These are phyloP conservation scores for Megalonaias nervosa DNA, from an alignment of 1,140 invertebrate genomes.

Conservation along the genomic window DNA sequence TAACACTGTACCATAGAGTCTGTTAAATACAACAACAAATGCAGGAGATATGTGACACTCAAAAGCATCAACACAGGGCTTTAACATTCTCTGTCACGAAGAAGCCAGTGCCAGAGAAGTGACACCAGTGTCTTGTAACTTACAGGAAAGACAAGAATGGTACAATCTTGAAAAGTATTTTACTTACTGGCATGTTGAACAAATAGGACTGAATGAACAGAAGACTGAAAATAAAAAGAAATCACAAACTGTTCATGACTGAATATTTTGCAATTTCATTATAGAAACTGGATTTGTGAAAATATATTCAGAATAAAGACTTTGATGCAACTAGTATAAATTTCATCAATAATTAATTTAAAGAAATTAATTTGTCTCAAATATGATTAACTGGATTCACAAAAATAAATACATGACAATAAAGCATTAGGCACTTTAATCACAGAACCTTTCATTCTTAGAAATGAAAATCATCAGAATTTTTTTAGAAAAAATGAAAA, in stretches of 20 bases:
- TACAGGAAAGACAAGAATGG: not conserved
- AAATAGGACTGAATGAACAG: slow-evolving; percentile 97
- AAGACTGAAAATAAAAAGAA: slow-evolving; percentile 84
- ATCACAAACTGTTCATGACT: slow-evolving; percentile 16
- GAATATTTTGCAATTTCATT: not conserved
- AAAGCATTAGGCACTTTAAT: no score
- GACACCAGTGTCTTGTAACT: not conserved
- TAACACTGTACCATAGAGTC: not conserved
- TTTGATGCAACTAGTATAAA: not conserved
- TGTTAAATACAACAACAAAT: not conserved
- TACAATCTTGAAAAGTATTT: slow-evolving; percentile 14
- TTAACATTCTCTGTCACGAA: not conserved
- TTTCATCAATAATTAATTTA: no score
- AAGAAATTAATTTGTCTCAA: no score
- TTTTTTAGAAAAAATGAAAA: no score
- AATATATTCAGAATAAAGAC: not conserved
- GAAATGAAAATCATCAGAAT: no score
- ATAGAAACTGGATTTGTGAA: not conserved
- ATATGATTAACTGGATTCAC: no score
- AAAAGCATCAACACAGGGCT: not conserved
- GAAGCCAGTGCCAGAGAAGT: not conserved
- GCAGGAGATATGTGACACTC: no score
- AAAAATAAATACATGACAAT: no score
- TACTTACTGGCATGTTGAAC: slow-evolving; percentile 96
- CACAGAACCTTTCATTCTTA: no score